Evolutionary conservation across 2,888 invertebrate species (phyloP), one percentile per base, ranked within the genome.

Genomic region (Nephrotoma flavescens): DNA sequence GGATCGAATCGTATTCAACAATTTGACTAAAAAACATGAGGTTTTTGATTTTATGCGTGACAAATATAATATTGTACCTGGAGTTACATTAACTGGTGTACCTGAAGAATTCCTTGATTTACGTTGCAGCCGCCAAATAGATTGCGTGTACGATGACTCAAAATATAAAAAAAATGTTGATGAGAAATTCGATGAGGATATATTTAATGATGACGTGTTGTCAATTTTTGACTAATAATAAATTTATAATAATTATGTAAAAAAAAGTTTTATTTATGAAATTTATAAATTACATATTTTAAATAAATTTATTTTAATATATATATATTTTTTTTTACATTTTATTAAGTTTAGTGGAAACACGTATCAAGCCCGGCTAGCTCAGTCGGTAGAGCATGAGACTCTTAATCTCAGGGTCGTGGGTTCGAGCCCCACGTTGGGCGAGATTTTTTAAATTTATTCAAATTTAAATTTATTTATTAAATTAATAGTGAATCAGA

Each of bases 1-100:
- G 86, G 94, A 96, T 89, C 95, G 96, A 89, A 92, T 94, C 88
- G 91, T 95, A 86, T 98, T 99, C 90, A 98, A 98, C 91, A 93
- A 94, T 88, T 92, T 97, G 31, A 94, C 94, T 88, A 94, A 93
- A 87, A 95, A 94, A 89, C 92, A 94, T 86, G 93, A 94, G 89
- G 96, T 97, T 42, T 92, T 96, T 88, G 92, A 94, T 41, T 98
- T 95, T 92, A 92, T 98, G 87, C 90, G 93, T 86, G 90, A 94
- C 86, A 92, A 94, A 90, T 94, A 94, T 88, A 89, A 91, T 89
- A 89, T 94, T 87, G 90, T 88, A 87, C 92, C 93, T 71, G 47
- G 2, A 42, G n/a, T 15, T n/a, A 89, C 90, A 86, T 88, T 90
- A 71, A 91, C 89, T 89, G 87, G 89, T 19, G 83, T 19, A 86